Percentiles rank a stretch among this genome's conserved stretches.
These are phyloP conservation scores for Dinocampus coccinellae DNA, from an alignment of 2,888 invertebrate species.

Conservation along the genomic window DNA sequence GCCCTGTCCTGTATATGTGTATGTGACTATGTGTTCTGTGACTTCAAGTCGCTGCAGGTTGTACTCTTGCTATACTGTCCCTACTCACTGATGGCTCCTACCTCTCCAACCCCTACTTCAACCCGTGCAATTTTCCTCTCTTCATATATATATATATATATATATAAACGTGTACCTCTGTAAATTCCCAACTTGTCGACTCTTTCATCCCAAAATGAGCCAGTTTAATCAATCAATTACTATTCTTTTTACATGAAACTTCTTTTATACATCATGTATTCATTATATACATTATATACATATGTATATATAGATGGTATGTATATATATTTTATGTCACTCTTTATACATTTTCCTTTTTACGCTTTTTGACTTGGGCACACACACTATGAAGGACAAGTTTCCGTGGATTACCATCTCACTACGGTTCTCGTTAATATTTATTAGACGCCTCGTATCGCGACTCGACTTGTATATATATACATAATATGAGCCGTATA, in stretches of 20 bases:
- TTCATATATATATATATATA: no score
- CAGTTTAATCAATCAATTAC: slow-evolving; percentile 66
- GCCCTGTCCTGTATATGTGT: slow-evolving; percentile 37
- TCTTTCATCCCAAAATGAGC: slow-evolving; percentile 52
- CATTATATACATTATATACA: neutral
- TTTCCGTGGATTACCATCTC: slow-evolving; percentile 64
- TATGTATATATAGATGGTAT: neutral
- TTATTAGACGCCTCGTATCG: slow-evolving; percentile 59
- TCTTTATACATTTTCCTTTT: slow-evolving; percentile 33
- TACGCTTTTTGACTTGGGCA: slow-evolving; percentile 33
- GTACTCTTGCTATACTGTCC: slow-evolving; percentile 5
- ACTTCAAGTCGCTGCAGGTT: slow-evolving; percentile 32
- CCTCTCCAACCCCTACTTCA: slow-evolving; percentile 30
- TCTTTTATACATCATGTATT: slow-evolving; percentile 10
- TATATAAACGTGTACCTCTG: neutral
- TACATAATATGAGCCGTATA: neutral
- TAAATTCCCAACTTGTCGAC: slow-evolving; percentile 21
- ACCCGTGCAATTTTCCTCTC: slow-evolving; percentile 29
- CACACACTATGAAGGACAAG: slow-evolving; percentile 52
- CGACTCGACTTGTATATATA: slow-evolving; percentile 38
- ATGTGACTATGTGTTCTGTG: slow-evolving; percentile 15
- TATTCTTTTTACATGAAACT: slow-evolving; percentile 29
- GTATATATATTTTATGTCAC: slow-evolving; percentile 42
- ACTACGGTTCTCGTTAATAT: slow-evolving; percentile 64
- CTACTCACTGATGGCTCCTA: neutral